Percentiles rank a stretch among this genome's conserved stretches.
Evolutionary conservation across 2,888 invertebrate genomes (phyloP).

Genomic region (Ypsolopha sequella): DNA sequence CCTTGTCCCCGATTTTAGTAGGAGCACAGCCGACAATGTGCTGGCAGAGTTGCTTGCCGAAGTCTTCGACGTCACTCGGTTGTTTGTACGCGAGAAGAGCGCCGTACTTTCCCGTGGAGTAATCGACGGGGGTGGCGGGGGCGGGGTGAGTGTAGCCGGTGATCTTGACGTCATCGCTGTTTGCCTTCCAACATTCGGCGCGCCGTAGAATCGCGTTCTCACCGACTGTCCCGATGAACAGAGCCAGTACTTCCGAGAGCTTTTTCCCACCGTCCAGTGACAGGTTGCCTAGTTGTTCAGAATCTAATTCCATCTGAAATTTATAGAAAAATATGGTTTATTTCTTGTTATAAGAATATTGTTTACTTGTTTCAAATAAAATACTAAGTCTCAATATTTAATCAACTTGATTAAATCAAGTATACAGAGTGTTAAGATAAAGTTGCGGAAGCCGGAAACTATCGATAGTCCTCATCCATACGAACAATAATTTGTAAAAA

Average conservation of each 20-base stretch:
- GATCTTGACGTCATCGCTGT: conserved; percentile 58
- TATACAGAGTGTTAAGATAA: too few relatives aligned
- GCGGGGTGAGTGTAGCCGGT: conserved; percentile 87
- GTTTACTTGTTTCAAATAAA: conserved; percentile 18
- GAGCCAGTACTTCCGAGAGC: conserved; percentile 84
- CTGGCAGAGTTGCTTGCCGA: conserved; percentile 87
- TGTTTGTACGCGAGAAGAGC: conserved; percentile 81
- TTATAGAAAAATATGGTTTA: background rate
- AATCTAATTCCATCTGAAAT: conserved; percentile 72
- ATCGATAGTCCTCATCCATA: too few relatives aligned
- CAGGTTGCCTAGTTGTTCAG: conserved; percentile 77
- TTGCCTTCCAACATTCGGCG: conserved; percentile 80
- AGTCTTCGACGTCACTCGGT: conserved; percentile 38
- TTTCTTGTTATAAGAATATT: conserved; percentile 5
- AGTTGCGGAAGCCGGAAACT: too few relatives aligned
- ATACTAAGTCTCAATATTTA: too few relatives aligned
- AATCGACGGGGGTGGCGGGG: conserved; percentile 48
- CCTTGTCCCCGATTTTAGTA: conserved; percentile 76
- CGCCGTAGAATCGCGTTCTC: conserved; percentile 89
- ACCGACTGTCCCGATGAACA: conserved; percentile 89
- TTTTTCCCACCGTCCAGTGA: conserved; percentile 74
- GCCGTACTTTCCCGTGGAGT: conserved; percentile 86
- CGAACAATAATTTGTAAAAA: too few relatives aligned
- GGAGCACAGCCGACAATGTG: conserved; percentile 94
- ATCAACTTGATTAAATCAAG: too few relatives aligned